Conservation (phyloP, 2,797 vertebrate genomes). For the Sebastes dallii region DNA sequence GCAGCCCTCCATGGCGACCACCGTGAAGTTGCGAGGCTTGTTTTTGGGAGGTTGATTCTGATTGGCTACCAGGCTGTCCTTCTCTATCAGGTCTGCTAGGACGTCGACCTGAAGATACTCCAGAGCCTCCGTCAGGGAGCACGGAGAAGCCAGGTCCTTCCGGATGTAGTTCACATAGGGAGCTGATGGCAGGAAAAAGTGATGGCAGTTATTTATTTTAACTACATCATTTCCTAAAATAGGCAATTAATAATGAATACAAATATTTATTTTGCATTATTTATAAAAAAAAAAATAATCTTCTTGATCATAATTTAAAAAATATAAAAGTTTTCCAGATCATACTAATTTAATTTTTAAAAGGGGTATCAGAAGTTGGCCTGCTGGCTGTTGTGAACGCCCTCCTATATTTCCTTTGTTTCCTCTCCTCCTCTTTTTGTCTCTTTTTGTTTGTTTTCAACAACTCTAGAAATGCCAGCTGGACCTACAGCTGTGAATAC, state of each 20-base stretch:
- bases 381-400: background rate
- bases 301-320: background rate
- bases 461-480: conserved; percentile 43
- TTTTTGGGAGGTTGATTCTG: conserved; percentile 83
- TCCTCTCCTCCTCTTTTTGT: background rate
- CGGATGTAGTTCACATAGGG: conserved; percentile 94
- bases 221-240: background rate
- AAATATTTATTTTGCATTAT: background rate
- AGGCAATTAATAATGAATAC: background rate
- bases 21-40: conserved; percentile 92
- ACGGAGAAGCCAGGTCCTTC: conserved; percentile 92
- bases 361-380: background rate
- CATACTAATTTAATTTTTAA: background rate
- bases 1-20: conserved; percentile 97
- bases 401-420: background rate
- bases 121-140: conserved; percentile 95
- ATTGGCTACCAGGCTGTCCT: conserved; percentile 76
- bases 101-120: conserved; percentile 96
- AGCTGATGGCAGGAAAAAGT: conserved; percentile 78
- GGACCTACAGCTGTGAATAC: conserved; percentile 73
- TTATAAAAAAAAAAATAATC: background rate
- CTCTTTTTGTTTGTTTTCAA: conserved; percentile 43
- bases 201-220: background rate
- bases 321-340: background rate
- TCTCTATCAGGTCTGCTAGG: conserved; percentile 88